Base-by-base conservation (phyloP, 2,797 vertebrate genomes). In the Menidia menidia region DNA sequence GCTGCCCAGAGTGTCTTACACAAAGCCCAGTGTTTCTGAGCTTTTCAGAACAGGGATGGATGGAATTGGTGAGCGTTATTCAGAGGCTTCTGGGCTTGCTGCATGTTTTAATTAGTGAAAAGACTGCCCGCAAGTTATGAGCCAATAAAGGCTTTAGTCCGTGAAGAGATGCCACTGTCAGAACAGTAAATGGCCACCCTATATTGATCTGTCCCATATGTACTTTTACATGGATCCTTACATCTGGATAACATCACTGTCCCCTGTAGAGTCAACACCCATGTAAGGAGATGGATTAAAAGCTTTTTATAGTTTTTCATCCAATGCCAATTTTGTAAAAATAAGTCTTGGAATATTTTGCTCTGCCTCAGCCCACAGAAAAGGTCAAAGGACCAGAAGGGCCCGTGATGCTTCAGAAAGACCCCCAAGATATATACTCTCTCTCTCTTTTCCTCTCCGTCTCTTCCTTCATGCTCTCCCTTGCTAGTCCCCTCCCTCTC, bases 301-400 rank as follows among this genome's bases (percentile, higher is more conserved):
- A 19, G 11, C 2, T 39, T 51, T 61, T 56, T 56, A 54, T 31
- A 65, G 68, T 51, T 64, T 69, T 60, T 33, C 60, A 25, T 55
- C 60, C 62, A 56, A 74, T 58, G 44, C 45, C 19, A 51, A 43
- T 59, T 75, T 68, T 75, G 59, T 74, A 81, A 80, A 89, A 86
- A 87, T 78, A 82, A 81, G 85, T 75, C 61, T 73, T 35, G 43
- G 69, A 58, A 16, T 68, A 80, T 83, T 87, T 75, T 69, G 65
- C 39, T 78, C 65, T 68, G 62, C 79, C 81, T 79, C 83, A 70
- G 73, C 84, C 82, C 73, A 72, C 75, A 83, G 72, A 83, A 87
- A 90, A 90, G 89, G 89, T 91, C 88, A 91, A 82, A 92, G 85
- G 86, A 89, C 89, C 81, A 63, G 86, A 73, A 80, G 76, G 87